These are phyloP conservation scores for Sphenopsis melanotis DNA, from an alignment of 2,797 vertebrate genomes.

Conservation along the genomic window DNA sequence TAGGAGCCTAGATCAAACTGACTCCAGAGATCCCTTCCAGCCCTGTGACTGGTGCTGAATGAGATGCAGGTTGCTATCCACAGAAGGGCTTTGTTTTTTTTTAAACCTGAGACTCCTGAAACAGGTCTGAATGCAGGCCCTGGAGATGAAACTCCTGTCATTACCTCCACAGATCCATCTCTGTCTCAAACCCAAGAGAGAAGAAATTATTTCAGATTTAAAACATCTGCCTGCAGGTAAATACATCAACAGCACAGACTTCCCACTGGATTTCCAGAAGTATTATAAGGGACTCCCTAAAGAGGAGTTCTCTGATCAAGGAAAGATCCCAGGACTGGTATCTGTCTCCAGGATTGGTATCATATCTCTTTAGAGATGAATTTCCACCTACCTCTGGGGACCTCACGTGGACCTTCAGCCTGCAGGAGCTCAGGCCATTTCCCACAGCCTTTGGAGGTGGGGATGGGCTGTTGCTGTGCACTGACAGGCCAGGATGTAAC, in stretches of 20 bases:
- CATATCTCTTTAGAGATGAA: neutral
- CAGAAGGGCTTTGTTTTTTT: neutral
- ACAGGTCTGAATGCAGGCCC: neutral
- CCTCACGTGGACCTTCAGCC: conserved; percentile 83
- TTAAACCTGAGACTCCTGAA: neutral
- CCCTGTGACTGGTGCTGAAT: neutral
- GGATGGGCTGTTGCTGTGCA: conserved; percentile 72
- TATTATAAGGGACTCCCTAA: neutral
- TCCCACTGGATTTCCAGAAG: neutral
- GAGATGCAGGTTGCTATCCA: conserved; percentile 8
- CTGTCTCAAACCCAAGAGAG: neutral
- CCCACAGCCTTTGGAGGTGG: conserved; percentile 65
- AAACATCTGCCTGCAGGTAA: neutral
- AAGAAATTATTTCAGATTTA: neutral
- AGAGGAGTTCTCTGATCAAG: neutral
- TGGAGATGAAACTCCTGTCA: neutral
- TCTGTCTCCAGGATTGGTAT: neutral
- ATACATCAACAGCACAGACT: neutral
- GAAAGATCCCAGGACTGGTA: neutral
- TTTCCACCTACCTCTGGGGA: conserved; percentile 81
- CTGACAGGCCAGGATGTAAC: conserved; percentile 72
- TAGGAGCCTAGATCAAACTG: conserved; percentile 29
- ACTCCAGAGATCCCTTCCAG: conserved; percentile 51
- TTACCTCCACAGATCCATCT: neutral
- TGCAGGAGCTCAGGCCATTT: conserved; percentile 76